Evolutionary conservation across 1,140 invertebrate genomes (phyloP), one percentile per base, ranked within the genome.

Genomic region (Acromyrmex heyeri): DNA sequence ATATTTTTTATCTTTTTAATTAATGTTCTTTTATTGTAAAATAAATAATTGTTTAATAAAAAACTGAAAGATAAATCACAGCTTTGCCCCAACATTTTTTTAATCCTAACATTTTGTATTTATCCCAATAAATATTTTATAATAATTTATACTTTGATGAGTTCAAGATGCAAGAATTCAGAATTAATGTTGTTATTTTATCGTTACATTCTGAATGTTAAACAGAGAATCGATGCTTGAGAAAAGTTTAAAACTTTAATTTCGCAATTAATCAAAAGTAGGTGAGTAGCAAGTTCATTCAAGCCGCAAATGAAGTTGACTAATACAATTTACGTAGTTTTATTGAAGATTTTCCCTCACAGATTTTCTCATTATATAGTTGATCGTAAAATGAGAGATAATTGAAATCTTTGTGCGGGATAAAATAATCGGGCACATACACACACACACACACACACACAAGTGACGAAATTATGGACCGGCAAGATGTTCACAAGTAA

Each of bases 211-310:
- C 6, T 30, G 6, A 27, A 55, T 30, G n/a, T 73, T 73, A 83
- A 73, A 62, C 8, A 48, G 34, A 38, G 38, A 82, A 83, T 83
- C 55, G 14, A 73, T 50, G 55, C 38, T 48, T 34, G 6, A 27
- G 65, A 30, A 83, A 73, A 73, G 55, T 83, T 83, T 62, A 30
- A 61, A 83, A 55, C 55, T 83, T 83, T 59, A 83, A 83, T 83
- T 67, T 61, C 38, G 79, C 67, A 73, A 83, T 73, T 83, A 83
- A 30, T n/a, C 48, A 61, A 83, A 73, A 38, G 27, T 24, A 24
- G 24, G 16, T 18, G 30, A 18, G 44, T 24, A 38, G 55, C 24
- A 38, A 27, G 69, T 75, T 61, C 55, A 30, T 83, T 14, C 69
- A 62, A 75, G 69, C 57, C 55, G 69, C 69, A 73, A 75, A 83